These are phyloP conservation scores for Halcyon smyrnensis DNA, from an alignment of 2,797 vertebrate genomes.

Conservation along the genomic window DNA sequence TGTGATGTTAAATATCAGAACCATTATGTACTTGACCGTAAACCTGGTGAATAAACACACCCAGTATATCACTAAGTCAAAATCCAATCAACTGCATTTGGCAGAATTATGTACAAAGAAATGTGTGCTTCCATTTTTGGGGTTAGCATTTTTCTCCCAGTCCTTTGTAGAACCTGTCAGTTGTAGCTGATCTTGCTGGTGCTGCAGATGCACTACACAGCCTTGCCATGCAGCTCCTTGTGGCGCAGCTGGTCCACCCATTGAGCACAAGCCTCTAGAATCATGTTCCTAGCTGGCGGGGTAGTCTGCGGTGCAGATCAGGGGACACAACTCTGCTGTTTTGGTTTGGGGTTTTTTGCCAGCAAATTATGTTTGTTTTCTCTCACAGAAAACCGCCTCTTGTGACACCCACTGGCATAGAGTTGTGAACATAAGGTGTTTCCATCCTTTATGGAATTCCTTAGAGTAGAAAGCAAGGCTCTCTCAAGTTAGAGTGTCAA, in stretches of 20 bases:
- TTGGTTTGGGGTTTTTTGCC: not conserved
- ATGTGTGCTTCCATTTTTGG: not conserved
- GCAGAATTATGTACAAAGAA: not conserved
- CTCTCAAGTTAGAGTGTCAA: not conserved
- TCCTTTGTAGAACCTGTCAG: not conserved
- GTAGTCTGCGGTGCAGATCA: not conserved
- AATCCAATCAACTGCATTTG: not conserved
- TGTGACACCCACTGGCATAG: not conserved
- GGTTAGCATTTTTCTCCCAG: not conserved
- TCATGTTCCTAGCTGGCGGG: not conserved
- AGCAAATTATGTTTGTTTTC: not conserved
- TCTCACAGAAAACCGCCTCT: not conserved
- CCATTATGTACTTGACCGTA: not conserved
- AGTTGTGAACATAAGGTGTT: not conserved
- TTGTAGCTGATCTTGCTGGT: fast-evolving
- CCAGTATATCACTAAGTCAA: not conserved
- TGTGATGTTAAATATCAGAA: not conserved
- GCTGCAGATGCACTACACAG: not conserved
- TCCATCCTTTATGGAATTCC: not conserved
- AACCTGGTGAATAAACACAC: not conserved
- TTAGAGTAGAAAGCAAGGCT: not conserved
- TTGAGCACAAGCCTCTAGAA: not conserved
- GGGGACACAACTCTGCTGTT: not conserved
- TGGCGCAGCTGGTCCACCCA: fast-evolving
- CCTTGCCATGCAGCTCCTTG: not conserved